Base-by-base conservation (phyloP, 2,888 invertebrate genomes). In the Ennomos quercinarius region DNA sequence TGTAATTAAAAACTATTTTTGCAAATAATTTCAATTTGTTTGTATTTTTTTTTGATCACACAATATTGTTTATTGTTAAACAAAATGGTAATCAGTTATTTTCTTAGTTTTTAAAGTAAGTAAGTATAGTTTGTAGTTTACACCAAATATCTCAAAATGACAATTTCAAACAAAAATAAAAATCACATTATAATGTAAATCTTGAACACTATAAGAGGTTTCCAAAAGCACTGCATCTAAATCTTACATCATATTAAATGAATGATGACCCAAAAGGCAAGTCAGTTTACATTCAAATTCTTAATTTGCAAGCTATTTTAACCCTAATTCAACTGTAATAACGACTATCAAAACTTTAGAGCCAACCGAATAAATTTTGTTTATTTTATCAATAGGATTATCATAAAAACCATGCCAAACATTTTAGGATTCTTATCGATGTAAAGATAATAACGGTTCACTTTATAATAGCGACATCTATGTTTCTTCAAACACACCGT, bases 41-140 rank as follows among this genome's bases (percentile, higher is more conserved):
- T 38, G 0, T 27, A 6, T 47, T 0, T 37, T 9, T n/a, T 34
- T 45, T 52, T 49, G 53, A 67, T 71, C 67, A 75, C 70, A 38
- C 65, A 55, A 54, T 55, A 54, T 52, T 57, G 69, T 73, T 77
- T 62, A 49, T 47, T 41, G 10, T 17, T 43, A 66, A 64, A 64
- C 67, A 62, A 45, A 61, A 64, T 44, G 57, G 58, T 66, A 58
- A 58, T 57, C 34, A 8, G 4, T 36, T 8, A 13, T 40, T 27
- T 36, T 10, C 13, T 63, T 17, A 17, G 1, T 17, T 17, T 6
- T 44, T n/a, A n/a, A n/a, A n/a, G n/a, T n/a, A n/a, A n/a, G n/a
- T n/a, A n/a, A 11, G 9, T 11, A 37, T 17, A 10, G 13, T 2
- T 43, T 10, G 10, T 51, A 5, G 10, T 36, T 41, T 42, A 50